Evolutionary conservation across 2,113 vertebrate genomes (phyloP), one percentile per base, ranked within the genome.

Genomic region (Oxyruncus cristatus): DNA sequence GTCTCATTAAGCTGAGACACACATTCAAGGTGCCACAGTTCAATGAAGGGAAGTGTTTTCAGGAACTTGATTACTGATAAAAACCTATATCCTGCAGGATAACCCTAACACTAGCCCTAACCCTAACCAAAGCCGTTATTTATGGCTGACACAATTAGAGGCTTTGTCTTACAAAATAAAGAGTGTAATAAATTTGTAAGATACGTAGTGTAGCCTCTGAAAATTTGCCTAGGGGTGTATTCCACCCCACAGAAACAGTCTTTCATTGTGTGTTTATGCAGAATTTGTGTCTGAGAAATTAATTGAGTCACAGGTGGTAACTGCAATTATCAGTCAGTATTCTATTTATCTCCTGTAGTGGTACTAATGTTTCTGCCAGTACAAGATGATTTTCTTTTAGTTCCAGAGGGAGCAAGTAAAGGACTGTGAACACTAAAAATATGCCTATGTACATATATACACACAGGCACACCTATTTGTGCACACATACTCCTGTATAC

Each of bases 251-350:
- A 59, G 65, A 66, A 86, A 63, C n/a, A 55, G 15, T 28, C 35
- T 77, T 79, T 90, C 65, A 13, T 50, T 93, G 56, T 90, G 44
- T 85, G 52, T 82, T 92, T 94, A 39, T 88, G 71, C 56, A 89
- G 58, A 53, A 26, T 71, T 95, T 89, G 82, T 88, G 65, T 30
- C 84, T 92, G 75, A 86, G 88, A 96, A 89, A 86, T 95, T 86
- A 91, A 71, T 44, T 92, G 78, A 96, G 84, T 75, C 75, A 71
- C 75, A 92, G 79, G 68, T 88, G 71, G 73, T 80, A 93, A 87
- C 68, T 78, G 63, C 12, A 58, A 89, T 95, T 92, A 88, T 90
- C 93, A 92, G 47, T 68, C 75, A 61, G 77, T 52, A n/a, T 66
- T 33, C 41, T 74, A 8, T 92, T 93, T 47, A 84, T 90, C 80